These are phyloP conservation scores for Pyrrhia umbra DNA, from an alignment of 2,888 invertebrate species.

Conservation along the genomic window DNA sequence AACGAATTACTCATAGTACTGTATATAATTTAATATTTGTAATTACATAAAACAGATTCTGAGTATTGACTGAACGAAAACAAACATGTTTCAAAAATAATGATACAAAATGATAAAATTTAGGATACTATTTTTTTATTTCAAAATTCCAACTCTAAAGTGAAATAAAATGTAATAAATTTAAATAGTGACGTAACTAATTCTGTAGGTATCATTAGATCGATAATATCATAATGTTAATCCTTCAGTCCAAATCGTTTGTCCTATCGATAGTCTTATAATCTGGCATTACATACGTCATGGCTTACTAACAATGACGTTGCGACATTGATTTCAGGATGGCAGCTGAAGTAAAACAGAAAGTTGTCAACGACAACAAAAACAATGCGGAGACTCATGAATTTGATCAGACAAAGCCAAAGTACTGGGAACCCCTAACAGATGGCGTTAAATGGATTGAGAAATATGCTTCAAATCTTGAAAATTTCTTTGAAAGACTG, in stretches of 20 bases:
- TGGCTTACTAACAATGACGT: constrained; percentile 4
- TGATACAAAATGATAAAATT: neutral
- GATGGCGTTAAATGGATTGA: constrained; percentile 91
- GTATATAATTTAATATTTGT: neutral
- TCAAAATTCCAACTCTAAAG: neutral
- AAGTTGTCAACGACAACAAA: constrained; percentile 50
- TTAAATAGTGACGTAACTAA: constrained; percentile 1
- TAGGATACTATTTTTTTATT: neutral
- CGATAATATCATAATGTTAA: constrained; percentile 25
- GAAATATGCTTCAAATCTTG: constrained; percentile 87
- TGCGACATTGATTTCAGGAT: constrained; percentile 59
- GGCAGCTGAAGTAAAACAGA: constrained; percentile 66
- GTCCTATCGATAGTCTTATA: neutral
- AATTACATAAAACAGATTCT: neutral
- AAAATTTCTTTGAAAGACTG: constrained; percentile 89
- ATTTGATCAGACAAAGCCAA: constrained; percentile 59
- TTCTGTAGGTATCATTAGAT: constrained; percentile 27
- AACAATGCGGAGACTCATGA: constrained; percentile 27
- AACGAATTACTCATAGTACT: neutral
- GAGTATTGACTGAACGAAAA: neutral
- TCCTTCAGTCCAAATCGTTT: constrained; percentile 3
- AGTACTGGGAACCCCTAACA: constrained; percentile 88
- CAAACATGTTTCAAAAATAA: neutral
- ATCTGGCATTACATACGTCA: constrained; percentile 2
- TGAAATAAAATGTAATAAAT: neutral